These are phyloP conservation scores for Agraylea sexmaculata DNA, from an alignment of 1,140 invertebrate species.

Conservation along the genomic window DNA sequence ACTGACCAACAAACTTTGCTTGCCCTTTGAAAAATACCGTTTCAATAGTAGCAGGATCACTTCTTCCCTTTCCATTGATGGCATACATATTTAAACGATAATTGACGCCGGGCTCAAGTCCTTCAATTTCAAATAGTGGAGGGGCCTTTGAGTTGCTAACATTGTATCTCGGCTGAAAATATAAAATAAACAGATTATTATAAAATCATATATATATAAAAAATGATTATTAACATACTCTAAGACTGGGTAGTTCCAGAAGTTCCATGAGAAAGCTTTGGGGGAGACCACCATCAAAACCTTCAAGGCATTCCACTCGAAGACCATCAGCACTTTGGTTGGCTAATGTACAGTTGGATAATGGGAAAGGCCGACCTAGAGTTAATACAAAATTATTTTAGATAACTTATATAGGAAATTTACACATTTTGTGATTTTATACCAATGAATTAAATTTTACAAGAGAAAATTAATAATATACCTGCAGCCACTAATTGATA, in stretches of 20 bases:
- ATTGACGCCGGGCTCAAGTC: slow-evolving; percentile 63
- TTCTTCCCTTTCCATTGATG: slow-evolving; percentile 73
- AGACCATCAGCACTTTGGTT: slow-evolving; percentile 76
- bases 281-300: slow-evolving; percentile 73
- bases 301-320: slow-evolving; percentile 66
- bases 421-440: too few relatives aligned
- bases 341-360: slow-evolving; percentile 78
- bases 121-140: slow-evolving; percentile 59
- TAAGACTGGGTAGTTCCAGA: slow-evolving; percentile 46
- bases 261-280: slow-evolving; percentile 71
- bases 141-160: slow-evolving; percentile 42
- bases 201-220: background rate
- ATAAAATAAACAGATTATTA: slow-evolving; percentile 1
- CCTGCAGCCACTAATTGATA: slow-evolving; percentile 68
- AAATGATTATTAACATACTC: slow-evolving; percentile 24
- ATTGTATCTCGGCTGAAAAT: slow-evolving; percentile 33
- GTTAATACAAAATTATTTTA: slow-evolving; percentile 9
- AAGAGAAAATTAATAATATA: too few relatives aligned
- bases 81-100: slow-evolving; percentile 69
- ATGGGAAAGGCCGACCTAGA: slow-evolving; percentile 70
- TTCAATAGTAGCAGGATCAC: slow-evolving; percentile 67
- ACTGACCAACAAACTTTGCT: slow-evolving; percentile 54
- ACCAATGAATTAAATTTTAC: too few relatives aligned
- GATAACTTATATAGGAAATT: slow-evolving; percentile 8
- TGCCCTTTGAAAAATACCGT: slow-evolving; percentile 71